These are phyloP conservation scores for Girardinichthys multiradiatus DNA, from an alignment of 2,113 vertebrate genomes.

Conservation along the genomic window DNA sequence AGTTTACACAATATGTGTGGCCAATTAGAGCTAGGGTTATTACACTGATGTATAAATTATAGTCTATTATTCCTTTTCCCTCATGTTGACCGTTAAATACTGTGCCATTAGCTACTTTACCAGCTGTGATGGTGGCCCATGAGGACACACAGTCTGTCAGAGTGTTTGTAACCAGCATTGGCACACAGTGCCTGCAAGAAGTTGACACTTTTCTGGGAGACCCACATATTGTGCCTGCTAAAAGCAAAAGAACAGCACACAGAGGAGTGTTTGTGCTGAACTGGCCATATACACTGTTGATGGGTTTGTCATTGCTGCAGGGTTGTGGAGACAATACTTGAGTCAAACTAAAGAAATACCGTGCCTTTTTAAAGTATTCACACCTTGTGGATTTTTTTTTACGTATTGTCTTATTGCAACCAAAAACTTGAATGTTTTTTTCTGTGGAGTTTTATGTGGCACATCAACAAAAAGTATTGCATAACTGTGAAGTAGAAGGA, in stretches of 20 bases:
- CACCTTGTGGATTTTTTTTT: too few species aligned
- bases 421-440: too few species aligned
- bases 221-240: conserved; percentile 50
- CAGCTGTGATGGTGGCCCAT: conserved; percentile 68
- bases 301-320: background rate
- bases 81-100: conserved; percentile 74
- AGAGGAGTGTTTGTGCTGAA: conserved; percentile 29
- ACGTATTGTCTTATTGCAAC: too few species aligned
- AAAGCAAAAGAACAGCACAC: conserved; percentile 45
- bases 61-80: conserved; percentile 73
- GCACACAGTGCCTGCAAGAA: conserved; percentile 51
- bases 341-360: conserved; percentile 19
- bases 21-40: conserved; percentile 80
- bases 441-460: too few species aligned
- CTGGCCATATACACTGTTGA: background rate
- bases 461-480: too few species aligned
- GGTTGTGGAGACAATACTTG: background rate
- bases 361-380: too few species aligned
- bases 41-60: conserved; percentile 77
- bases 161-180: conserved; percentile 46
- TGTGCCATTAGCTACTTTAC: conserved; percentile 76
- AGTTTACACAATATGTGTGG: conserved; percentile 78
- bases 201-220: conserved; percentile 48
- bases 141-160: conserved; percentile 67
- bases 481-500: too few species aligned